Evolutionary conservation across 64 coral and sea anemone species (phyloP).

Genomic region (Actinia tenebrosa): DNA sequence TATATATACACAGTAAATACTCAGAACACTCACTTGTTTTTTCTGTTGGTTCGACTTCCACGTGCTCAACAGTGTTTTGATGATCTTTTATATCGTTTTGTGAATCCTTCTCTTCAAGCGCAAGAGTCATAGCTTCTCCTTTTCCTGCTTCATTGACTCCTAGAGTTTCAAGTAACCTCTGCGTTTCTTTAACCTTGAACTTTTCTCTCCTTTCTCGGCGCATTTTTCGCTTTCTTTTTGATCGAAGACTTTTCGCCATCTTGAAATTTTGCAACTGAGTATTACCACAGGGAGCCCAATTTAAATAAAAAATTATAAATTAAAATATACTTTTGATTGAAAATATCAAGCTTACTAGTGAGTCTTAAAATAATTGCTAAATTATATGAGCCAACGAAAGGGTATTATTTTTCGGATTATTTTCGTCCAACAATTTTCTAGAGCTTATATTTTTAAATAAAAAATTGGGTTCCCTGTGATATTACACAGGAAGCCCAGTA

Average conservation of each 20-base stretch:
- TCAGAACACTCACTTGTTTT: neutral
- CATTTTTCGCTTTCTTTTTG: conserved; percentile 85
- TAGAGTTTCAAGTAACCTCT: conserved; percentile 55
- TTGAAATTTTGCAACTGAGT: conserved; percentile 25
- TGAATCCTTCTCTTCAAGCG: neutral
- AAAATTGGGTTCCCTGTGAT: neutral
- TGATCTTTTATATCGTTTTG: neutral
- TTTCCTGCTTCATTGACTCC: conserved; percentile 56
- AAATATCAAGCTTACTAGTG: no score
- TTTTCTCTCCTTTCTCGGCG: conserved; percentile 75
- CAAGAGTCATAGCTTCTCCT: neutral
- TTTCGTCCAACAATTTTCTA: no score
- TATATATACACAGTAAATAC: neutral
- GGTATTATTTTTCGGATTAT: no score
- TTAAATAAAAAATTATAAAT: no score
- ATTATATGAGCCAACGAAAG: no score
- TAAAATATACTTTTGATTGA: no score
- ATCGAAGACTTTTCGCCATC: conserved; percentile 96
- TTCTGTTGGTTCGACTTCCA: neutral
- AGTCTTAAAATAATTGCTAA: no score
- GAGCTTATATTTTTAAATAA: no score
- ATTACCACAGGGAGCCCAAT: neutral
- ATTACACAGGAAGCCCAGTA: conserved; percentile 10
- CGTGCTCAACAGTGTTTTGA: neutral
- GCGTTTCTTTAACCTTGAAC: conserved; percentile 72